Percentiles rank a stretch among this genome's conserved stretches.
phyloP scores from a whole-genome alignment of 2,797 vertebrate genomes.

The Cyprinodon diabolis region DNA sequence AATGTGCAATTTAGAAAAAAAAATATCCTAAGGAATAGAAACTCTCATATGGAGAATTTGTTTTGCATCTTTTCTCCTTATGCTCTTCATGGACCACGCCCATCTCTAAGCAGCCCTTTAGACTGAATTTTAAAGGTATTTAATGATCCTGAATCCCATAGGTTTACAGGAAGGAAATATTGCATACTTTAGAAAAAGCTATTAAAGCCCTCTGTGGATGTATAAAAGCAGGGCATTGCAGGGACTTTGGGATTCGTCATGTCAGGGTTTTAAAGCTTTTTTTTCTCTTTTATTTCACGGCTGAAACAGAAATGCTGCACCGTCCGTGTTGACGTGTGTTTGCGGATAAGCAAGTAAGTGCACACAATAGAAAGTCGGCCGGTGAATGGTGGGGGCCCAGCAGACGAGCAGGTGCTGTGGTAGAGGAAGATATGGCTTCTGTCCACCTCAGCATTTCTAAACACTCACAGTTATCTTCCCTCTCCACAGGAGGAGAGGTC shows the following conservation, averaged over 20 bases:
- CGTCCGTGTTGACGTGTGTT: constrained; percentile 21
- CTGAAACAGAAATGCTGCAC: constrained; percentile 52
- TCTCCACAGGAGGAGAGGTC: constrained; percentile 75
- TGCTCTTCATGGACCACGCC: constrained; percentile 17
- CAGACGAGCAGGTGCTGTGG: constrained; percentile 71
- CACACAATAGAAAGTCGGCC: constrained; percentile 64
- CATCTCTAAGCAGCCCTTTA: not conserved
- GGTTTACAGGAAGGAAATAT: constrained; percentile 16
- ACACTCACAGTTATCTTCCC: constrained; percentile 71
- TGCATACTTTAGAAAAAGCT: constrained; percentile 49
- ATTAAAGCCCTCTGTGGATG: constrained; percentile 52
- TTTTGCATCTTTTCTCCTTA: not conserved
- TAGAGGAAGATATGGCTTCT: constrained; percentile 76
- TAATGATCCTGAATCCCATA: constrained; percentile 6
- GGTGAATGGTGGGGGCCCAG: constrained; percentile 63
- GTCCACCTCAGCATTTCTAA: constrained; percentile 80
- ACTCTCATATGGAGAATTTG: not conserved
- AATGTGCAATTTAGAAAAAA: not conserved
- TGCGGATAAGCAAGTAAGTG: constrained; percentile 22
- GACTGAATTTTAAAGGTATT: constrained; percentile 2
- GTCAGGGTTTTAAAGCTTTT: constrained; percentile 50
- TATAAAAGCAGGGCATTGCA: constrained; percentile 61
- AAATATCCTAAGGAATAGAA: no score
- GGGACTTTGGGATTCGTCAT: constrained; percentile 48
- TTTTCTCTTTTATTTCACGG: constrained; percentile 25